A percentile compares a stretch with the other conserved stretches of the same genome.
Evolutionary conservation across 2,888 invertebrate genomes (phyloP).

Genomic region (Bibio marci): DNA sequence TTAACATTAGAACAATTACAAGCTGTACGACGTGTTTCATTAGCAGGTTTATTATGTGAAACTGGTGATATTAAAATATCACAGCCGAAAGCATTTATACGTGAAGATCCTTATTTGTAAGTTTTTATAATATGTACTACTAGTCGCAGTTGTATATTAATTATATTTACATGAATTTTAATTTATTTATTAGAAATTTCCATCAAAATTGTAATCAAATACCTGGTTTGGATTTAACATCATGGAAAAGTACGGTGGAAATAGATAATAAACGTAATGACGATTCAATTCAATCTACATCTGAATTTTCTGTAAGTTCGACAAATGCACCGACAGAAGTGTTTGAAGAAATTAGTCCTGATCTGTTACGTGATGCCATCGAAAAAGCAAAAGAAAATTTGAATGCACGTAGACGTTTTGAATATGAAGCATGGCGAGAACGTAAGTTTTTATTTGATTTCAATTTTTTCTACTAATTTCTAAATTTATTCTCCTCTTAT

Average conservation of each 20-base stretch:
- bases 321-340: conserved; percentile 31
- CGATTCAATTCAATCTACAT: conserved; percentile 10
- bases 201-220: conserved; percentile 59
- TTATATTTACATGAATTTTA: background rate
- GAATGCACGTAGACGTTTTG: conserved; percentile 54
- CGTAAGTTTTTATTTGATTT: conserved; percentile 32
- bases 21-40: conserved; percentile 61
- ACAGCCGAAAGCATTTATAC: conserved; percentile 75
- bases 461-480: background rate
- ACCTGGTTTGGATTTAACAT: conserved; percentile 42
- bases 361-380: conserved; percentile 55
- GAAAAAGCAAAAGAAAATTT: conserved; percentile 65
- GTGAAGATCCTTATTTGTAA: conserved; percentile 71
- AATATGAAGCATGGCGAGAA: conserved; percentile 63
- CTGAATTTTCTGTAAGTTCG: conserved; percentile 9
- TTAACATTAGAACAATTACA: conserved; percentile 58
- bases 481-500: conserved; percentile 8
- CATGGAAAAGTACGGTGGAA: conserved; percentile 44
- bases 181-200: conserved; percentile 37
- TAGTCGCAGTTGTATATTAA: background rate
- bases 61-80: conserved; percentile 49
- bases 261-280: conserved; percentile 36
- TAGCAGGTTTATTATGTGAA: conserved; percentile 65
- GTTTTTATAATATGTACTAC: conserved; percentile 19
- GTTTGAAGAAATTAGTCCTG: conserved; percentile 49